Percentiles rank a stretch among this genome's conserved stretches.
These are phyloP conservation scores for Heliothis virescens DNA, from an alignment of 1,140 invertebrate genomes.

Conservation along the genomic window DNA sequence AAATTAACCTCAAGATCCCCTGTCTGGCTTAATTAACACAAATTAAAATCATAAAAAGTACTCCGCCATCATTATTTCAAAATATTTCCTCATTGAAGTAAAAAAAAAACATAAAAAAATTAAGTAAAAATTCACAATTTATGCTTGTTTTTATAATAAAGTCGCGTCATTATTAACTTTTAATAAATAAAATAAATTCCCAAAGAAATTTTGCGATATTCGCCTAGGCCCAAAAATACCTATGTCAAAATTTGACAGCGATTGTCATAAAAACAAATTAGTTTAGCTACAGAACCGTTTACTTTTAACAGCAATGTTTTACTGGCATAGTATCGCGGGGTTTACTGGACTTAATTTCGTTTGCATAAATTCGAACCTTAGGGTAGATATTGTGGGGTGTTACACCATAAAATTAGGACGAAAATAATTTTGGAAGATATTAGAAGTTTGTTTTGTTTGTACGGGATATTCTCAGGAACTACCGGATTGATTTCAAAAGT, in stretches of 20 bases:
- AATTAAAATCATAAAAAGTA: no score
- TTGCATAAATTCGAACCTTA: background rate
- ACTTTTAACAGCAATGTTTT: conserved; percentile 35
- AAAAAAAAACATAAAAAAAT: no score
- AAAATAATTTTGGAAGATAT: no score
- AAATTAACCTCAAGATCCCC: no score
- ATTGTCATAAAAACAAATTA: conserved; percentile 43
- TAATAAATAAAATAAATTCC: conserved; percentile 10
- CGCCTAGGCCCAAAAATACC: conserved; percentile 24
- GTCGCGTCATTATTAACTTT: background rate
- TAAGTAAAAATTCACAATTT: no score
- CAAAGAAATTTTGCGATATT: background rate
- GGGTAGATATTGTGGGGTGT: background rate
- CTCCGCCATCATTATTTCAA: no score
- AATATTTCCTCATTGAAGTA: no score
- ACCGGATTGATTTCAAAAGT: no score
- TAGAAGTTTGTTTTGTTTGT: no score
- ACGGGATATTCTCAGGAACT: no score
- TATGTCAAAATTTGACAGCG: conserved; percentile 54
- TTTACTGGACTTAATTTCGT: conserved; percentile 14
- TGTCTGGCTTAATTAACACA: no score
- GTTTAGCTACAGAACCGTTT: conserved; percentile 27
- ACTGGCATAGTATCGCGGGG: conserved; percentile 11
- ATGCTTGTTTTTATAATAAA: background rate
- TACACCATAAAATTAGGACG: background rate